Conservation (phyloP, 2,888 invertebrate species). For the Nomada fucata region DNA sequence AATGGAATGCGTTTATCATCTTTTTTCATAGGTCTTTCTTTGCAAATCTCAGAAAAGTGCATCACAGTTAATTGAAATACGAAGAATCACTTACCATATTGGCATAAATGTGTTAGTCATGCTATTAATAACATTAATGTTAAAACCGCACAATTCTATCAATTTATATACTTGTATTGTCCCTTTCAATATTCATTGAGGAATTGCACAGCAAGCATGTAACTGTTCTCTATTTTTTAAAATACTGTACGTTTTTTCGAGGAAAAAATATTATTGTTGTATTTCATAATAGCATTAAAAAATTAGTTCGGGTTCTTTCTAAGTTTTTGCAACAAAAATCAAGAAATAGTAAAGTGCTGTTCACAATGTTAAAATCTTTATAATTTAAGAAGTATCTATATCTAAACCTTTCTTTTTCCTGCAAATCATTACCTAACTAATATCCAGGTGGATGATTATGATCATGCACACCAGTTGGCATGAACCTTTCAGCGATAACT, state of each 20-base stretch:
- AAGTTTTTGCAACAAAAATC: conserved; percentile 6
- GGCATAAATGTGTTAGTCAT: neutral
- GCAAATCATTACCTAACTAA: conserved; percentile 76
- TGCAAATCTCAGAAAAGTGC: conserved; percentile 34
- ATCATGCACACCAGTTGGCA: conserved; percentile 78
- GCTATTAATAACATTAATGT: conserved; percentile 17
- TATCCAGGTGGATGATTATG: conserved; percentile 78
- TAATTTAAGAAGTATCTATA: conserved; percentile 51
- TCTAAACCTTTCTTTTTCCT: conserved; percentile 75
- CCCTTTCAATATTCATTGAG: conserved; percentile 1
- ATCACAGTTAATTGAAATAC: conserved; percentile 61
- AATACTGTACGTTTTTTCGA: conserved; percentile 29
- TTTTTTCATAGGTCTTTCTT: neutral
- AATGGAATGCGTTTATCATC: conserved; percentile 50
- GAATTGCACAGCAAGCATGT: conserved; percentile 6
- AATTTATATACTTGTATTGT: neutral
- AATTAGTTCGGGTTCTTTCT: conserved; percentile 7
- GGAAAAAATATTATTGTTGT: conserved; percentile 1
- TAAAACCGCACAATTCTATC: neutral
- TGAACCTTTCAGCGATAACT: conserved; percentile 77
- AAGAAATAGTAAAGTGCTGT: conserved; percentile 18
- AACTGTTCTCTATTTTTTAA: conserved; percentile 10
- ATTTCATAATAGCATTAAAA: conserved; percentile 25
- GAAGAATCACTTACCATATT: conserved; percentile 24
- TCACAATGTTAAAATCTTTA: conserved; percentile 7